Conservation (phyloP, 2,888 invertebrate species). For the Rambutsinella grinnellia region DNA sequence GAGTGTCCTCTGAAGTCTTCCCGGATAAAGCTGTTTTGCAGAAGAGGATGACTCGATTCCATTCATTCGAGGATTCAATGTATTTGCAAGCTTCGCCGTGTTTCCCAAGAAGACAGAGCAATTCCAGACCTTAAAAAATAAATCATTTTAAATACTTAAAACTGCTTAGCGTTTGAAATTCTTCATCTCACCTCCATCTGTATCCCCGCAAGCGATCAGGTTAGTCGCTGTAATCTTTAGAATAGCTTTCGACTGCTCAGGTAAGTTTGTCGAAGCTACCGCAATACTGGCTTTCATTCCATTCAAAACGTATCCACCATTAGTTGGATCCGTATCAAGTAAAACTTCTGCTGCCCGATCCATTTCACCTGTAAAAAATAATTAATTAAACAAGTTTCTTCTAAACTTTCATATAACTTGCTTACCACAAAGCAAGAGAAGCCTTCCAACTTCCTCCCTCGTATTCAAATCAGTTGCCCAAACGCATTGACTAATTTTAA, state of each 20-base stretch:
- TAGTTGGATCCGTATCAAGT: constrained; percentile 63
- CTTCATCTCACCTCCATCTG: constrained; percentile 55
- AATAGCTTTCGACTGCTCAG: constrained; percentile 64
- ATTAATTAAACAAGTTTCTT: neutral
- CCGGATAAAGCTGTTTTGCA: constrained; percentile 61
- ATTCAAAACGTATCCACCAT: constrained; percentile 61
- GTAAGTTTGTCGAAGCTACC: constrained; percentile 60
- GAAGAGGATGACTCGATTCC: constrained; percentile 60
- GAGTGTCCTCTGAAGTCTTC: constrained; percentile 57
- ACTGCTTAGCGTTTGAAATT: neutral
- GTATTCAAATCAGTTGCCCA: constrained; percentile 61
- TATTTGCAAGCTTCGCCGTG: constrained; percentile 65
- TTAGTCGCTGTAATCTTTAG: constrained; percentile 65
- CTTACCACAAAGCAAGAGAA: constrained; percentile 60
- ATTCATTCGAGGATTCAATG: constrained; percentile 64
- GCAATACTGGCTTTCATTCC: constrained; percentile 64
- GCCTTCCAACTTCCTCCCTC: constrained; percentile 62
- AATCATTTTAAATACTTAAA: neutral
- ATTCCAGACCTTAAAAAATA: constrained; percentile 56
- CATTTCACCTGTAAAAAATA: constrained; percentile 55
- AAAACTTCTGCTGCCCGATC: constrained; percentile 65
- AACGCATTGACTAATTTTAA: constrained; percentile 63
- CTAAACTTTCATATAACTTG: neutral
- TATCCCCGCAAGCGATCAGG: constrained; percentile 63
- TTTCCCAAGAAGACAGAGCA: constrained; percentile 62